Evolutionary conservation across 1,140 invertebrate genomes (phyloP), one percentile per base, ranked within the genome.

Genomic region (Drosophila pseudoananassae): DNA sequence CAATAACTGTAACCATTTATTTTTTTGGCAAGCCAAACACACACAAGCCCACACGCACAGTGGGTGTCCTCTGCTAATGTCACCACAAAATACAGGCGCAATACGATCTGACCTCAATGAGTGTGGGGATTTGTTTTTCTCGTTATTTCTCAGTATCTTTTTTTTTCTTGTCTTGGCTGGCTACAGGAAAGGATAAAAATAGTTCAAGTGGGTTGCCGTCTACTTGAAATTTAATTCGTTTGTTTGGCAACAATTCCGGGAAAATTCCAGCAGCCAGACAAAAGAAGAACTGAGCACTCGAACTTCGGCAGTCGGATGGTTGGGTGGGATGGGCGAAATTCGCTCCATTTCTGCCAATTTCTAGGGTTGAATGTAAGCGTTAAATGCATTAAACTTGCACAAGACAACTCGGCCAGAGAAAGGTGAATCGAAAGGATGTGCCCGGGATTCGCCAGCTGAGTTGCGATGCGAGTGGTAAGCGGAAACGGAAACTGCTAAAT

Each of bases 361-460:
- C 70, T 65, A 49, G 60, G 31, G 78, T 74, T 75, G 78, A 83
- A 78, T 76, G 83, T 78, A 66, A 83, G 75, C 80, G 83, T 65
- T 87, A 88, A 88, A 87, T 71, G 83, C 82, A 87, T 87, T 88
- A 87, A 87, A 83, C 83, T 87, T 87, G 70, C 78, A 85, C 76
- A 82, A 82, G 73, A 63, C 52, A 43, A 54, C 36, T 29, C 14
- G 46, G 45, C 46, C 14, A n/a, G 9, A 43, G 54, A 36, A 60
- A 70, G 74, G 60, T 58, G 59, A 70, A 45, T 38, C 17, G 33
- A 25, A 49, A 75, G 78, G 78, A 87, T 61, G 82, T 65, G 10
- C 33, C 33, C 33, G 33, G 33, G 33, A 36, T 36, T 36, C 33
- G 78, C 78, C 74, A 85, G 78, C 74, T 82, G 78, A 75, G 77